A percentile compares a stretch with the other conserved stretches of the same genome.
These are phyloP conservation scores for Trissoscelio sp. DNA, from an alignment of 2,888 invertebrate genomes.

Conservation along the genomic window DNA sequence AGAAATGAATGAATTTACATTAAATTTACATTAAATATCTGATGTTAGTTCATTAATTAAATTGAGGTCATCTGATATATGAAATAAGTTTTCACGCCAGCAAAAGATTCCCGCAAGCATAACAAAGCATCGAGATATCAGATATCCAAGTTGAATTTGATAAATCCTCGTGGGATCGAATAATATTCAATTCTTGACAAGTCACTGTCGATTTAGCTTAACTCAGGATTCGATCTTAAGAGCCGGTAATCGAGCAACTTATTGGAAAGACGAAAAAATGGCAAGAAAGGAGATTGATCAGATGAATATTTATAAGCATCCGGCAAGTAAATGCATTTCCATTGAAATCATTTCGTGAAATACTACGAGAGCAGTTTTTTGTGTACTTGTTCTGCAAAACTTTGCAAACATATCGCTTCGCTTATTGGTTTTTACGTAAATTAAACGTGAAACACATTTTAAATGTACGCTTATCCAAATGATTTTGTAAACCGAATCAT, in stretches of 20 bases:
- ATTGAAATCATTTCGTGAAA: conserved; percentile 3
- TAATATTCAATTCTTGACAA: conserved; percentile 53
- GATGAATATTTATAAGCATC: conserved; percentile 45
- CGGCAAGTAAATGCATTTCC: conserved; percentile 27
- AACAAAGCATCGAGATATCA: conserved; percentile 27
- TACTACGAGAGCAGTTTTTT: not conserved
- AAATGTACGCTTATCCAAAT: not conserved
- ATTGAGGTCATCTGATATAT: conserved; percentile 2
- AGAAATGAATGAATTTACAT: too few species aligned
- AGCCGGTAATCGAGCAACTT: conserved; percentile 46
- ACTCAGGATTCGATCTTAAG: conserved; percentile 42
- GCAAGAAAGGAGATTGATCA: conserved; percentile 19
- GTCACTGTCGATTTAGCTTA: conserved; percentile 41
- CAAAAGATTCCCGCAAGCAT: conserved; percentile 20
- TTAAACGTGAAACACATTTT: not conserved
- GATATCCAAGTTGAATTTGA: conserved; percentile 38
- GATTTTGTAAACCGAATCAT: not conserved
- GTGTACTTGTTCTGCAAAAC: not conserved
- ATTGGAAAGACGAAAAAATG: conserved; percentile 38
- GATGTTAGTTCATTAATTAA: not conserved
- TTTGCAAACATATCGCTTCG: not conserved
- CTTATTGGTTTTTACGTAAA: not conserved
- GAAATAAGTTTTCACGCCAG: conserved; percentile 12
- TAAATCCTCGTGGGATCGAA: conserved; percentile 25
- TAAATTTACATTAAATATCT: too few species aligned